Base-by-base conservation (phyloP, 2,113 vertebrate species). In the Ursus arctos region DNA sequence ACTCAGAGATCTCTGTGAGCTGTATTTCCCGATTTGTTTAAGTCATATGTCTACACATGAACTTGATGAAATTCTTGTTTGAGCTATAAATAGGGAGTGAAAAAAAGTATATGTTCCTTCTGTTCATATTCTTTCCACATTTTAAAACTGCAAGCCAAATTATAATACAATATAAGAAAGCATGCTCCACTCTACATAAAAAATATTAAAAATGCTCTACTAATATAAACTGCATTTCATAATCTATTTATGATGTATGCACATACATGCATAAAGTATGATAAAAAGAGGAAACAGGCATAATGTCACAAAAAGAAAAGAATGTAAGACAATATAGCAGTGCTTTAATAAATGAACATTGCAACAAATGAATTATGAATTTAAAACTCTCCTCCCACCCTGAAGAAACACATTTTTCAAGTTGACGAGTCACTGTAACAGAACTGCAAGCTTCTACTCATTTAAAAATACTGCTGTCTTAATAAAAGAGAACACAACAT, bases 321-420 rank as follows among this genome's bases (percentile, higher is more conserved):
- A 43, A 40, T 40, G 43, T 43, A 72, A 92, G 76, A 94, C 63
- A 96, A 55, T 21, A 88, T 33, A 61, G 28, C 79, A 90, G 28
- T 85, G 61, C 51, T 97, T 96, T 97, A 95, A 97, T 97, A 98
- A 97, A 96, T 94, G 92, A 97, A 83, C 72, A 88, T 79, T 72
- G 28, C 65, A 86, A 79, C 77, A 92, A 96, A 89, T 97, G 65
- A 98, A 95, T 97, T 96, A 97, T 94, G 91, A 97, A 98, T 94
- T 96, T 95, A 91, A 95, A 97, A 95, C 40, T 97, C 81, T 95
- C 95, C 94, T 94, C 93, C 96, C 81, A 80, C 94, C 95, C 95
- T 97, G 80, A 96, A 97, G 95, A 97, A 98, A 97, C 84, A 91
- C 94, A 97, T 97, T 96, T 98, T 96, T 98, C 95, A 98, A 87